Conservation (phyloP, 2,888 invertebrate species). For the Drosophila dives region DNA sequence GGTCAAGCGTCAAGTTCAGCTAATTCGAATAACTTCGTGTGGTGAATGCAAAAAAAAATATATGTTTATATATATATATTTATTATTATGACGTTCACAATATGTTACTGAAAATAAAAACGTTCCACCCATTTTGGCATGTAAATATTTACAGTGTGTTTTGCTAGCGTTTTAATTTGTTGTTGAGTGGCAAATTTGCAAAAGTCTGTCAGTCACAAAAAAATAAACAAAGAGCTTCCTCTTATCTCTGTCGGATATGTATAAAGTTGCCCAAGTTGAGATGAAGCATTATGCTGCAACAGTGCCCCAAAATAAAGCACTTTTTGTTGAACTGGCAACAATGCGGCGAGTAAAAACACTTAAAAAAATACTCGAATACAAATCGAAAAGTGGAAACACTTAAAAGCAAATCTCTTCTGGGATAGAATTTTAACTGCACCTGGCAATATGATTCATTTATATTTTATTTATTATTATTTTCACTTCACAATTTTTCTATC, state of each 20-base stretch:
- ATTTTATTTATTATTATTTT: too few relatives aligned
- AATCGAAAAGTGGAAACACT: background rate
- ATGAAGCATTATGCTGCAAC: constrained; percentile 2
- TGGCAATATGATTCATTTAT: background rate
- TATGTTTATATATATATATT: constrained; percentile 1
- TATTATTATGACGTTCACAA: constrained; percentile 1
- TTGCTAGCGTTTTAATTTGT: background rate
- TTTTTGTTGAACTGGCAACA: constrained; percentile 1
- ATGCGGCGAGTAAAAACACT: background rate
- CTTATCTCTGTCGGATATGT: constrained; percentile 21
- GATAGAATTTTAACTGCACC: background rate
- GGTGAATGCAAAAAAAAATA: constrained; percentile 18
- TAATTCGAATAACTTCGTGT: constrained; percentile 4
- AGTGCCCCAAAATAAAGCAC: background rate
- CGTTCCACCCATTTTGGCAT: background rate
- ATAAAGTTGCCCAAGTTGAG: background rate
- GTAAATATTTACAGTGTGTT: constrained; percentile 2
- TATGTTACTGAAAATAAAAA: background rate
- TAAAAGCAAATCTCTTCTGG: background rate
- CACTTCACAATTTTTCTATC: background rate
- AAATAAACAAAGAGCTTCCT: constrained; percentile 1
- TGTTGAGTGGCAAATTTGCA: constrained; percentile 4
- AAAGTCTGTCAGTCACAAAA: background rate
- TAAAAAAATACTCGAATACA: background rate
- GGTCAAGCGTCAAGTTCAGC: constrained; percentile 23